Evolutionary conservation across 2,888 invertebrate species (phyloP).

Genomic region (Phlogophora meticulosa): DNA sequence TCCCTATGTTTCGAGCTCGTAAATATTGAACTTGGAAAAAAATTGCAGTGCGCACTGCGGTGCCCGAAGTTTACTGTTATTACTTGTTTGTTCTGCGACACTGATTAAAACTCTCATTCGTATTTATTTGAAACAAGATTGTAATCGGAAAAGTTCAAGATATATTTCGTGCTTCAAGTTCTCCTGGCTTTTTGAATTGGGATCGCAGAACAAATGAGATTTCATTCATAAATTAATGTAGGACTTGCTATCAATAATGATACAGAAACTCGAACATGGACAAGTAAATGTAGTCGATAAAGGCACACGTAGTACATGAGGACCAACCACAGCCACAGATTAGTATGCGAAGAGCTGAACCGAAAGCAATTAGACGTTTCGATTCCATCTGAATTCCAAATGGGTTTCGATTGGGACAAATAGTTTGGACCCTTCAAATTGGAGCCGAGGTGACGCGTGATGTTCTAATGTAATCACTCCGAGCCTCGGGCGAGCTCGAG

Average conservation of each 20-base stretch:
- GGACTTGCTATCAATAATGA: slow-evolving; percentile 1
- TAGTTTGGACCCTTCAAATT: slow-evolving; percentile 70
- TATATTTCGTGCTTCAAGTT: slow-evolving; percentile 39
- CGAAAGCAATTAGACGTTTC: slow-evolving; percentile 84
- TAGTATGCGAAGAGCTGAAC: slow-evolving; percentile 79
- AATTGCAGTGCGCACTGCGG: slow-evolving; percentile 68
- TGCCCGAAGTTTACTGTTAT: slow-evolving; percentile 70
- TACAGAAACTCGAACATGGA: slow-evolving; percentile 4
- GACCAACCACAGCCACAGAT: slow-evolving; percentile 64
- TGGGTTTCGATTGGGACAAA: slow-evolving; percentile 73
- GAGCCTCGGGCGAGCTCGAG: slow-evolving; percentile 44
- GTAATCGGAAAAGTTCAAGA: slow-evolving; percentile 53
- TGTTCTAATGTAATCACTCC: slow-evolving; percentile 71
- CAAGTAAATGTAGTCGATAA: slow-evolving; percentile 31
- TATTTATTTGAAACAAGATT: slow-evolving; percentile 51
- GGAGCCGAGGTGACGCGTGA: slow-evolving; percentile 71
- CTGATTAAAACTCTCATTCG: slow-evolving; percentile 57
- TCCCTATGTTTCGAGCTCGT: slow-evolving; percentile 71
- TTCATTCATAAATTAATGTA: slow-evolving; percentile 20
- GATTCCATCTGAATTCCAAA: slow-evolving; percentile 81
- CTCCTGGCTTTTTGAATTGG: slow-evolving; percentile 10
- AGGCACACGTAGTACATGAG: slow-evolving; percentile 46
- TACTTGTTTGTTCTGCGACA: slow-evolving; percentile 68
- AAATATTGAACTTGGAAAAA: slow-evolving; percentile 73
- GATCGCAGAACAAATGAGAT: slow-evolving; percentile 16